These are phyloP conservation scores for Ochotona curzoniae DNA, from an alignment of 2,113 vertebrate species.

Conservation along the genomic window DNA sequence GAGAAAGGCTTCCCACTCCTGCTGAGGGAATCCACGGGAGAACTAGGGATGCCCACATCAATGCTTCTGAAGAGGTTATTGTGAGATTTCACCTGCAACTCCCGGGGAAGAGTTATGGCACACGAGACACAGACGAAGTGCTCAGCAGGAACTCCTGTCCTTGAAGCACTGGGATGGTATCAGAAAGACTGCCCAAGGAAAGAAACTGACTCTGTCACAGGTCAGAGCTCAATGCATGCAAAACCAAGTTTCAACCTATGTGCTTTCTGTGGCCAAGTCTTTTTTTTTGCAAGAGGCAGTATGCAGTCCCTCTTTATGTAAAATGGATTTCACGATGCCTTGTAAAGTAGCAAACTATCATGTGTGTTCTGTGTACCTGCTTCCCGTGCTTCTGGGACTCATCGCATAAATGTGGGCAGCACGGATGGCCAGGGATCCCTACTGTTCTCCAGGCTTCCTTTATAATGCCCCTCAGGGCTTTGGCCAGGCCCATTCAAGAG, in stretches of 20 bases:
- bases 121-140: not conserved
- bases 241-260: not conserved
- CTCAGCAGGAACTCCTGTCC: not conserved
- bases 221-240: not conserved
- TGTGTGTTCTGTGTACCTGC: not conserved
- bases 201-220: not conserved
- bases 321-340: not conserved
- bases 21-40: constrained; percentile 52
- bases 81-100: constrained; percentile 31
- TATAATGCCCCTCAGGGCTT: not conserved
- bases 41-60: constrained; percentile 71
- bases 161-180: no score
- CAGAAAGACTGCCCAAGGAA: no score
- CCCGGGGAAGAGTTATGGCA: not conserved
- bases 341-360: not conserved
- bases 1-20: not conserved
- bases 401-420: not conserved
- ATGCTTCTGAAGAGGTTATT: constrained; percentile 22
- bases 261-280: not conserved
- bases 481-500: not conserved
- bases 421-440: accelerated
- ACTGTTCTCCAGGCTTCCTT: not conserved
- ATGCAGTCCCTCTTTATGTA: not conserved
- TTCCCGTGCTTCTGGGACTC: not conserved
- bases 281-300: not conserved